Percentiles rank a stretch among this genome's conserved stretches.
These are phyloP conservation scores for Ophraella communa DNA, from an alignment of 2,888 invertebrate species.

Conservation along the genomic window DNA sequence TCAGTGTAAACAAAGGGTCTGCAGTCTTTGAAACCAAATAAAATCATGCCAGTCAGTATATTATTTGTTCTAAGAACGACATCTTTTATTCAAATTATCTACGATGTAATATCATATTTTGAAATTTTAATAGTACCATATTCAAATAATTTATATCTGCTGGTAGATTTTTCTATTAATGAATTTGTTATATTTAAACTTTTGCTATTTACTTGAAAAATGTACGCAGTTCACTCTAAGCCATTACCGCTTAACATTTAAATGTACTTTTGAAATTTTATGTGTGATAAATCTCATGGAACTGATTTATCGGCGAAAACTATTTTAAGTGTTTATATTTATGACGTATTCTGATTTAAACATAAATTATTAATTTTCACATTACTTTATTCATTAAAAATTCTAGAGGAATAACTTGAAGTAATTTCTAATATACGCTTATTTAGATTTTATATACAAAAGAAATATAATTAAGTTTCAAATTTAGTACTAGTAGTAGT, in stretches of 20 bases:
- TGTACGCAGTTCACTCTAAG: background rate
- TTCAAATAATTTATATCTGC: no score
- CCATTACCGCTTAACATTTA: background rate
- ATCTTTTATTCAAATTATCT: background rate
- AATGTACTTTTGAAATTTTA: slow-evolving; percentile 2
- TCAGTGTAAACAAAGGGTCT: no score
- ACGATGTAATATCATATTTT: background rate
- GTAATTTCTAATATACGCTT: background rate
- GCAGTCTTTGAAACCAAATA: no score
- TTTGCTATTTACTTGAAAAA: background rate
- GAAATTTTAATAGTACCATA: no score
- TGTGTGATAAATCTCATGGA: background rate
- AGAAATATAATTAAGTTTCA: no score
- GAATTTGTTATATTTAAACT: no score
- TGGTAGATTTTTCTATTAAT: no score
- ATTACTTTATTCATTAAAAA: background rate
- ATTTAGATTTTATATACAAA: background rate
- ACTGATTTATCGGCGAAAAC: background rate
- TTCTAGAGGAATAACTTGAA: background rate
- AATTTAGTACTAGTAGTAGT: no score
- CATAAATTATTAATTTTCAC: background rate
- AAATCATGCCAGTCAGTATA: background rate
- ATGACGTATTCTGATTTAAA: background rate
- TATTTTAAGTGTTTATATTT: slow-evolving; percentile 7
- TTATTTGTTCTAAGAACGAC: background rate